phyloP scores from a whole-genome alignment of 92 coral and sea anemone genomes.

The Porites cylindrica region DNA sequence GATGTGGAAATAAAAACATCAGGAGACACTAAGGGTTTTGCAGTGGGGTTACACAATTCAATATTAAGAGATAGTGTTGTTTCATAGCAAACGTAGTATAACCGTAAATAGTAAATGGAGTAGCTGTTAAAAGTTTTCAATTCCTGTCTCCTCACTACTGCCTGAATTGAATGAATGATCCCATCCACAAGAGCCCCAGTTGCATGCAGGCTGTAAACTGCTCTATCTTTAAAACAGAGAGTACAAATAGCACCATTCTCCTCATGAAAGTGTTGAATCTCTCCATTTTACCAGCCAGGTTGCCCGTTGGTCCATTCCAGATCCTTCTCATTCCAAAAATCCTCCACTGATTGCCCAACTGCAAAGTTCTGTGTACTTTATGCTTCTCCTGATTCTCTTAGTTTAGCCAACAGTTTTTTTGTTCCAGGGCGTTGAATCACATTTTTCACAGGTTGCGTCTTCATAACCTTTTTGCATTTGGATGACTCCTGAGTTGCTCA shows the following conservation, averaged over 20 bases:
- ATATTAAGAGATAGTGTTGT: slow-evolving; percentile 1
- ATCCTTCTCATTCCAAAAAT: slow-evolving; percentile 56
- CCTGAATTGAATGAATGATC: not conserved
- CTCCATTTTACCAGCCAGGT: slow-evolving; percentile 51
- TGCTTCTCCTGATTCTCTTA: not conserved
- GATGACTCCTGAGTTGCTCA: not conserved
- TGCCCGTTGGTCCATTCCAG: slow-evolving; percentile 50
- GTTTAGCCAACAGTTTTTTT: not conserved
- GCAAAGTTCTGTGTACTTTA: not conserved
- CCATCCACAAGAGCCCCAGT: slow-evolving; percentile 58
- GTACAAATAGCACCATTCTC: not conserved
- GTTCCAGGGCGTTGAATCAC: slow-evolving; percentile 9
- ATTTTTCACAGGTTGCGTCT: not conserved
- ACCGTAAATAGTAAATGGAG: too few species aligned
- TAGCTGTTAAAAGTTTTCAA: too few species aligned
- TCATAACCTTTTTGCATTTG: not conserved
- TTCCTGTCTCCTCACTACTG: too few species aligned
- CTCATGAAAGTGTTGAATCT: slow-evolving; percentile 53
- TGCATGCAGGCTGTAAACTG: slow-evolving; percentile 54
- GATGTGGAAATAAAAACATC: slow-evolving; percentile 25
- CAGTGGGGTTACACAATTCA: not conserved
- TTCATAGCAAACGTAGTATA: not conserved
- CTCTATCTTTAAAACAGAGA: slow-evolving; percentile 12
- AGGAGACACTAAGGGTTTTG: slow-evolving; percentile 9
- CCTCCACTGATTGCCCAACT: slow-evolving; percentile 50